These are phyloP conservation scores for Trissolcus japonicus DNA, from an alignment of 2,888 invertebrate genomes.

Conservation along the genomic window DNA sequence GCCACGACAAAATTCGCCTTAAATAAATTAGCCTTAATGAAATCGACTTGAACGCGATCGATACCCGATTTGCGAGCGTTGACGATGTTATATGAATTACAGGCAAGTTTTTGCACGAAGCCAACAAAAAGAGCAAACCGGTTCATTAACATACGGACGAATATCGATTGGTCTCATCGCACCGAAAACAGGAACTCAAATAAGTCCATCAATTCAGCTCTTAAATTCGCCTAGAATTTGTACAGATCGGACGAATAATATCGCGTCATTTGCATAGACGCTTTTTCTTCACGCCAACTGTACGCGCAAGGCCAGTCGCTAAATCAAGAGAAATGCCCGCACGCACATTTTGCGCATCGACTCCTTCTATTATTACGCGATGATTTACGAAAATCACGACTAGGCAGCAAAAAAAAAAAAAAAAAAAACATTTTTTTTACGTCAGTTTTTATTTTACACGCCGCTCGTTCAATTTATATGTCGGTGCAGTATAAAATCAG, in stretches of 20 bases:
- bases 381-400: constrained; percentile 7
- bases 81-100: constrained; percentile 23
- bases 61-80: neutral
- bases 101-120: constrained; percentile 41
- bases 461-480: neutral
- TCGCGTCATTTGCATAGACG: constrained; percentile 20
- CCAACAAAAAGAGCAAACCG: constrained; percentile 26
- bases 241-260: neutral
- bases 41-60: neutral
- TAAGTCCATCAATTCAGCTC: constrained; percentile 21
- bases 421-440: neutral
- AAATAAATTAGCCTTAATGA: neutral
- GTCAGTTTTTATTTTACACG: neutral
- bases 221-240: neutral
- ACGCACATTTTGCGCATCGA: neutral
- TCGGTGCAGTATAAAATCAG: too few relatives aligned
- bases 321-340: constrained; percentile 1
- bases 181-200: constrained; percentile 29
- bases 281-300: constrained; percentile 10
- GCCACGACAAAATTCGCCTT: neutral
- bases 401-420: too few relatives aligned
- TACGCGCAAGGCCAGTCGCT: neutral
- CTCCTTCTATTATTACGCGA: neutral
- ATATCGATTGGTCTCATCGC: constrained; percentile 31
- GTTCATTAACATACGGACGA: constrained; percentile 35